A percentile compares a stretch with the other conserved stretches of the same genome.
Conservation (phyloP, 2,888 invertebrate genomes). For the Cosmopolites sordidus region DNA sequence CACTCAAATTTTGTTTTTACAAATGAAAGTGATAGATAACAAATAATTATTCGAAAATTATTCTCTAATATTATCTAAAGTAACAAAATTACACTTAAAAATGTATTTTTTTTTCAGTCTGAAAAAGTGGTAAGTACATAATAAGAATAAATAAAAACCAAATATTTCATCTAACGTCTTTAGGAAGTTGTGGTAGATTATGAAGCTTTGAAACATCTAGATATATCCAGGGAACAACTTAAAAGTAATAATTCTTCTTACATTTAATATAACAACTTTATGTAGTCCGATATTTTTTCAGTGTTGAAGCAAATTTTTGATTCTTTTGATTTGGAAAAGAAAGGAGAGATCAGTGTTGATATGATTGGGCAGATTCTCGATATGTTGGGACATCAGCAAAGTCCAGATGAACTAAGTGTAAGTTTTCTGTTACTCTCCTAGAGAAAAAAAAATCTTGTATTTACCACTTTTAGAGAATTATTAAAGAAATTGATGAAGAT, state of each 20-base stretch:
- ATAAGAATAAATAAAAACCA: neutral
- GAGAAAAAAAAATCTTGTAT: neutral
- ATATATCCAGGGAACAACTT: conserved; percentile 43
- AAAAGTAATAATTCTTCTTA: conserved; percentile 38
- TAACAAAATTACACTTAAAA: no score
- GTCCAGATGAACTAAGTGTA: conserved; percentile 68
- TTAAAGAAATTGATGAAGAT: conserved; percentile 80
- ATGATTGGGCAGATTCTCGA: conserved; percentile 84
- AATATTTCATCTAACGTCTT: neutral
- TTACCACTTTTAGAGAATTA: conserved; percentile 57
- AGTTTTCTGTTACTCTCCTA: no score
- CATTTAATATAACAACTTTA: neutral
- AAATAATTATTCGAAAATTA: no score
- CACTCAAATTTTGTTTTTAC: no score
- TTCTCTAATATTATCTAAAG: no score
- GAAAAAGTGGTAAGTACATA: conserved; percentile 8
- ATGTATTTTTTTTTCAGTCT: conserved; percentile 14
- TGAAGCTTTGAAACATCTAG: conserved; percentile 35
- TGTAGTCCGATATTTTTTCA: conserved; percentile 43
- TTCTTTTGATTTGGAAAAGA: conserved; percentile 85
- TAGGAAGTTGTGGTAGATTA: conserved; percentile 30
- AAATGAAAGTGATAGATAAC: no score
- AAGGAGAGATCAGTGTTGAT: conserved; percentile 74
- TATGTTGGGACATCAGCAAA: conserved; percentile 85
- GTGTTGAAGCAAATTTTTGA: conserved; percentile 88